Evolutionary conservation across 2,888 invertebrate genomes (phyloP).

Genomic region (Cheilosia vulpina): DNA sequence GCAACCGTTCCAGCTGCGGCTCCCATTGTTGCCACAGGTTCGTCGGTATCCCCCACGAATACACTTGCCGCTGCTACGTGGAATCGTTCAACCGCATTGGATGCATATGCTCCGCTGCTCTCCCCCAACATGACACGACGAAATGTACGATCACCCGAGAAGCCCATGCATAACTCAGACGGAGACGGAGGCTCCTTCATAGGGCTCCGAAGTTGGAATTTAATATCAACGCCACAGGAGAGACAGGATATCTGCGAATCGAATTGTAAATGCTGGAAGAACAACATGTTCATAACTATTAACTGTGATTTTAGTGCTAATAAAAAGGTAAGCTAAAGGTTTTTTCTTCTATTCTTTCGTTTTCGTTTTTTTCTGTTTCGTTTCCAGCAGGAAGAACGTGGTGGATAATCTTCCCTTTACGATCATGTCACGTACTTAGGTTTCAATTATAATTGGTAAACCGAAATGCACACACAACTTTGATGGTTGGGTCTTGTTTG

Average conservation of each 20-base stretch:
- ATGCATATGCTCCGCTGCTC: constrained; percentile 29
- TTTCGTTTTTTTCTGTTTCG: not conserved
- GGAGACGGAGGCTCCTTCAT: not conserved
- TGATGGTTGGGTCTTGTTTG: not conserved
- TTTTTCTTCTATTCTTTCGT: not conserved
- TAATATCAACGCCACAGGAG: constrained; percentile 39
- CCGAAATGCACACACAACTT: constrained; percentile 15
- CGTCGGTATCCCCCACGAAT: constrained; percentile 23
- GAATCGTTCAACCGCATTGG: constrained; percentile 56
- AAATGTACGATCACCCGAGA: constrained; percentile 40
- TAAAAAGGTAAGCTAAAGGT: constrained; percentile 67
- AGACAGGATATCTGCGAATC: constrained; percentile 64
- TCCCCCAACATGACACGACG: constrained; percentile 7
- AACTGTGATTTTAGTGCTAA: constrained; percentile 73
- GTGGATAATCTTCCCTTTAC: constrained; percentile 33
- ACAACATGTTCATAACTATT: constrained; percentile 63
- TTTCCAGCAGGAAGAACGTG: constrained; percentile 32
- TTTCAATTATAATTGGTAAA: constrained; percentile 57
- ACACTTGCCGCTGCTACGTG: constrained; percentile 28
- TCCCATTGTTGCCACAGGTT: constrained; percentile 57
- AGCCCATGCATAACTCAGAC: constrained; percentile 10
- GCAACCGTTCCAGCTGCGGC: constrained; percentile 67
- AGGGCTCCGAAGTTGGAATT: constrained; percentile 47
- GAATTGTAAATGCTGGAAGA: constrained; percentile 56
- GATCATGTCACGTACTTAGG: constrained; percentile 65